Base-by-base conservation (phyloP, 2,888 invertebrate genomes). In the Anaspis maculata region DNA sequence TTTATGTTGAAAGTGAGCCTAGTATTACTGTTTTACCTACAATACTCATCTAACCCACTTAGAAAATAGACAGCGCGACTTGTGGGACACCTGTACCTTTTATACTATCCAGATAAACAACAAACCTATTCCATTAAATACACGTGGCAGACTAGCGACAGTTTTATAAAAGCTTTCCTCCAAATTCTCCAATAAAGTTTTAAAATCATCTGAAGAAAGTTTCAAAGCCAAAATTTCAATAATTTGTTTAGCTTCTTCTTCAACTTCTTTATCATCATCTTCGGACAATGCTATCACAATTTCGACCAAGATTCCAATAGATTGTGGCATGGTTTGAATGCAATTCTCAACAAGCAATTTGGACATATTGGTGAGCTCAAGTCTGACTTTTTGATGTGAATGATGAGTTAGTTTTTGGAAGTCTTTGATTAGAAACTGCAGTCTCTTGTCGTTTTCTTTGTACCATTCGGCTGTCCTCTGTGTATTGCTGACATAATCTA, bases 231-330 rank as follows among this genome's bases (percentile, higher is more conserved):
- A 69, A 44, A 53, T 61, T 12, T 57, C 59, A 3, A 67, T 53
- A 39, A 54, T 56, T 12, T 42, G 28, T 12, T 51, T 55, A 42
- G 74, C 72, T 29, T 56, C 49, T 3, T 51, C 41, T 9, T 70
- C 53, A 9, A 85, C 74, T 39, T 71, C 65, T 0, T 58, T 49
- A 39, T 70, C 65, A 5, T 74, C 73, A 62, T 87, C 85, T 55
- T 80, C 77, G 0, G 79, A 73, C 15, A 86, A 61, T 0, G 76
- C 69, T 41, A 87, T 73, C 4, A 84, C 60, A 16, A 79, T 72
- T 59, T 85, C 83, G 2, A 85, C 60, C 4, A 79, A 65, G 40
- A 72, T 62, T n/a, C 73, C 64, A 27, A 77, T 65, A 29, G 77
- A 78, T 0, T 68, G 62, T 12, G 70, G 69, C 66, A 84, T 73